Percentiles rank a stretch among this genome's conserved stretches.
Conservation (phyloP, 1,140 invertebrate genomes). For the Drosophila kurseongensis region DNA sequence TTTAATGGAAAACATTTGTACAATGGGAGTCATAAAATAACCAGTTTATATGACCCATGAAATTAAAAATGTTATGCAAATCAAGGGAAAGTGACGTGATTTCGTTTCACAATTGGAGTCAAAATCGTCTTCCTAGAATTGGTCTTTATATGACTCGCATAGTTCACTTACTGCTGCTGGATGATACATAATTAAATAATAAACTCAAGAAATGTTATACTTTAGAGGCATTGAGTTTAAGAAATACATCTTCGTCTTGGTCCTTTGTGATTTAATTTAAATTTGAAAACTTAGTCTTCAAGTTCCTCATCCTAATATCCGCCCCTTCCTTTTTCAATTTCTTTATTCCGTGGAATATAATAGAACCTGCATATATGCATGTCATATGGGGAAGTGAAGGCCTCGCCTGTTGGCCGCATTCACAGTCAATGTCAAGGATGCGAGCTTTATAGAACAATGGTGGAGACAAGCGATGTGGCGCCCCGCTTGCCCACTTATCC, state of each 20-base stretch:
- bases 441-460: slow-evolving; percentile 57
- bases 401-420: slow-evolving; percentile 42
- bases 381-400: slow-evolving; percentile 10
- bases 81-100: not conserved
- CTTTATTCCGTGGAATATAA: slow-evolving; percentile 1
- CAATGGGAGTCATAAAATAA: not conserved
- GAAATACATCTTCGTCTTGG: no score
- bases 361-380: slow-evolving; percentile 8
- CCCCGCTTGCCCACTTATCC: slow-evolving; percentile 67
- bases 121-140: no score
- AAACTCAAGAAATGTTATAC: no score
- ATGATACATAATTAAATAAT: no score
- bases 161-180: no score
- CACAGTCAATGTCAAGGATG: slow-evolving; percentile 78
- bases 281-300: not conserved
- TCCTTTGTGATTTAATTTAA: no score
- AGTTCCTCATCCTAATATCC: not conserved
- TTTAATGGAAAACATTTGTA: not conserved
- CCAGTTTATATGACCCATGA: not conserved
- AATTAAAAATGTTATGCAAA: not conserved
- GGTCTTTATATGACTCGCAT: no score
- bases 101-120: not conserved
- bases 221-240: no score
- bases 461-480: slow-evolving; percentile 43
- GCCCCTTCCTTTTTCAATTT: not conserved